Conservation (phyloP, 1,140 invertebrate genomes). For the Meloidogyne chitwoodi region DNA sequence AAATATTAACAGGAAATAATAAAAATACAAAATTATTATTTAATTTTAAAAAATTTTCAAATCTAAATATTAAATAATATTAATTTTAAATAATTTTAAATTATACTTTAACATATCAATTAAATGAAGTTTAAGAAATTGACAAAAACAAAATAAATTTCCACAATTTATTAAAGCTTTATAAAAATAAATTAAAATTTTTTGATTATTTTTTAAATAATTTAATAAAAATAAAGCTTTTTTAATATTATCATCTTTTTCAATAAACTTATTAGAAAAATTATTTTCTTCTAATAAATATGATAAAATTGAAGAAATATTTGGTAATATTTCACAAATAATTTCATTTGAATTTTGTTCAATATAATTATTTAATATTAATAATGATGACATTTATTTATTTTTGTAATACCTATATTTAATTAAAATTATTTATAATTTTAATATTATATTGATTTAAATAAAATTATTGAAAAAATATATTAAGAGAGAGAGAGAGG, state of each 20-base stretch:
- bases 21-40: not conserved
- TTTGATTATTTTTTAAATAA: not conserved
- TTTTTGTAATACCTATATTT: no score
- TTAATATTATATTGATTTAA: no score
- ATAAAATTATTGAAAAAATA: no score
- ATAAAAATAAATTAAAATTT: not conserved
- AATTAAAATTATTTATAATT: no score
- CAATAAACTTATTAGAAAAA: not conserved
- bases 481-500: no score
- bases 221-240: not conserved
- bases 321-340: not conserved
- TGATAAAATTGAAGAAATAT: not conserved
- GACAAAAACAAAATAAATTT: not conserved
- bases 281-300: not conserved
- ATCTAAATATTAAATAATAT: not conserved
- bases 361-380: not conserved
- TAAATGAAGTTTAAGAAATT: not conserved
- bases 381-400: not conserved
- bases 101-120: not conserved
- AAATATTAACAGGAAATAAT: not conserved
- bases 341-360: not conserved
- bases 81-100: not conserved
- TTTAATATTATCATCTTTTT: not conserved
- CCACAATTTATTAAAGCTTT: not conserved
- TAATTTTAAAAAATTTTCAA: not conserved